These are phyloP conservation scores for Hypocryptadius cinnamomeus DNA, from an alignment of 2,113 vertebrate species.

Conservation along the genomic window DNA sequence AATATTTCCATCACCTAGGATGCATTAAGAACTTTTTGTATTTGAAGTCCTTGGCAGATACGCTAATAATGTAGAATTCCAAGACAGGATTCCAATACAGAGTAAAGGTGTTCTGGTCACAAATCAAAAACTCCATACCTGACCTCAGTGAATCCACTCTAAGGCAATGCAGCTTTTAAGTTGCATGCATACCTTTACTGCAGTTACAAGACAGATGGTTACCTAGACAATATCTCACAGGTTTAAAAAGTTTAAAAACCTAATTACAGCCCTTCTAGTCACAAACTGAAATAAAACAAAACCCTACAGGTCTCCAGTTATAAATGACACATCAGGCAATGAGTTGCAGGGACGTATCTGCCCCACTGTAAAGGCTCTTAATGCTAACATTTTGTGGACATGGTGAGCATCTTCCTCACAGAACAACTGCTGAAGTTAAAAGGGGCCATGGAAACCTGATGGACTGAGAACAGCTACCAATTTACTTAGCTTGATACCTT, in stretches of 20 bases:
- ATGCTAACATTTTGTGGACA: background rate
- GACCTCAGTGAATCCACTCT: background rate
- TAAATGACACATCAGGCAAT: background rate
- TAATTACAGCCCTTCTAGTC: background rate
- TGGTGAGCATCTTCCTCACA: background rate
- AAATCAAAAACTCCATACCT: background rate
- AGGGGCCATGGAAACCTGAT: background rate
- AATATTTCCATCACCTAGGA: background rate
- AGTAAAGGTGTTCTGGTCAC: background rate
- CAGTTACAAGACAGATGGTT: conserved; percentile 14
- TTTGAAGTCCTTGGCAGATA: background rate
- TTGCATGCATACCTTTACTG: background rate
- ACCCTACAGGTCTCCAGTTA: background rate
- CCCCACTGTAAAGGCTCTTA: background rate
- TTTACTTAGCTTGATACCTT: background rate
- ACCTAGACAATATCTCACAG: conserved; percentile 1
- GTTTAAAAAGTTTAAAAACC: background rate
- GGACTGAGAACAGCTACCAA: background rate
- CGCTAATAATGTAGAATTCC: background rate
- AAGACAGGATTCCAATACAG: background rate
- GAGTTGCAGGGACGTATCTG: background rate
- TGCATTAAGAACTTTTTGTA: background rate
- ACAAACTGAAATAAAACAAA: background rate
- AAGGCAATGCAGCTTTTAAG: background rate
- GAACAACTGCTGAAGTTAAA: background rate